phyloP scores from a whole-genome alignment of 1,140 invertebrate species.

The Linepithema humile region DNA sequence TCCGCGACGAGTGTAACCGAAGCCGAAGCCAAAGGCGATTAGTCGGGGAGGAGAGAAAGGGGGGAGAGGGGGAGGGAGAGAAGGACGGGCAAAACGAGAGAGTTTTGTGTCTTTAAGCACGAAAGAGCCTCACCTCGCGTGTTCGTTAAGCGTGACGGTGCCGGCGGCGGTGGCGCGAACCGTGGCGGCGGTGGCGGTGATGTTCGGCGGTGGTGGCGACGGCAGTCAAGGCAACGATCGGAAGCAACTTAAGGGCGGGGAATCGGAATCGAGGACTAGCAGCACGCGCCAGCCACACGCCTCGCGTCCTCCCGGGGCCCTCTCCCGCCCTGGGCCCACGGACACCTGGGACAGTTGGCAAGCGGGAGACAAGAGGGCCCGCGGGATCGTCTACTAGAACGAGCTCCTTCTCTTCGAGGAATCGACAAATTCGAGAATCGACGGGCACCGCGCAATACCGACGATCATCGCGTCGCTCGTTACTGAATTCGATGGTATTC shows the following conservation, averaged over 20 bases:
- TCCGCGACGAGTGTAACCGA: background rate
- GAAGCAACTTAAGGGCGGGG: conserved; percentile 73
- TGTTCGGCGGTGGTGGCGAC: conserved; percentile 55
- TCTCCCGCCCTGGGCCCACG: conserved; percentile 58
- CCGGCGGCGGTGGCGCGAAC: conserved; percentile 59
- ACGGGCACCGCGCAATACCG: conserved; percentile 12
- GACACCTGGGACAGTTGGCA: conserved; percentile 83
- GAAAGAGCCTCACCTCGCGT: conserved; percentile 63
- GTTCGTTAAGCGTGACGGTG: conserved; percentile 75
- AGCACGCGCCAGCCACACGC: conserved; percentile 82
- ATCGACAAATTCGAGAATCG: conserved; percentile 16
- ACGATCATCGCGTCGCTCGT: conserved; percentile 32
- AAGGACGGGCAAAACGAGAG: background rate
- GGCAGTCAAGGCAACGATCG: conserved; percentile 69
- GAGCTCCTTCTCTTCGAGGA: conserved; percentile 57
- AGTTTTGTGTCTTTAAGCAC: conserved; percentile 42
- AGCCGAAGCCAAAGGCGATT: background rate
- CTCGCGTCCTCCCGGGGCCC: conserved; percentile 68
- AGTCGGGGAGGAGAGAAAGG: background rate
- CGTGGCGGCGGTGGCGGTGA: background rate
- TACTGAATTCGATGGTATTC: background rate
- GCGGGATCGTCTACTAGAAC: conserved; percentile 66
- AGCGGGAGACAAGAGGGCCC: conserved; percentile 74
- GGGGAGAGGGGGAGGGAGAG: too few species aligned
- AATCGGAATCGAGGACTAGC: conserved; percentile 72